phyloP scores from a whole-genome alignment of 2,888 invertebrate species.

The Agriotes lineatus region DNA sequence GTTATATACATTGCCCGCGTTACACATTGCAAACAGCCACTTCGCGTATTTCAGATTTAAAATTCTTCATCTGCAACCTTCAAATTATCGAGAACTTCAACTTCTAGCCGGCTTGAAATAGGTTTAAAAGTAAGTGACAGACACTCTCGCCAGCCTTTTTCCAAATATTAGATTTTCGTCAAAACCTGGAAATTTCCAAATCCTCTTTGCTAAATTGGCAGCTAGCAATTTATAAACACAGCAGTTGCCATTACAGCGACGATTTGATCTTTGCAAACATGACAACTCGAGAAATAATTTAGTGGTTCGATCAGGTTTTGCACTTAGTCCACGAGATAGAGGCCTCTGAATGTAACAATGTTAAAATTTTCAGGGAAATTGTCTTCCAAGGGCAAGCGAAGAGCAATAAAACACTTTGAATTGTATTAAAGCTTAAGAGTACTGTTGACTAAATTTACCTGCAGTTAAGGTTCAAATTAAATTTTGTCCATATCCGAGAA shows the following conservation, averaged over 20 bases:
- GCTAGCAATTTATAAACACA: slow-evolving; percentile 30
- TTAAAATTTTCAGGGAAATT: background rate
- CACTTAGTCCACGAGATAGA: slow-evolving; percentile 25
- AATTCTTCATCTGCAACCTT: too few relatives aligned
- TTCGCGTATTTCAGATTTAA: too few relatives aligned
- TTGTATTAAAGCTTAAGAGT: too few relatives aligned
- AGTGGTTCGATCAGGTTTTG: slow-evolving; percentile 34
- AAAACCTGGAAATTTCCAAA: background rate
- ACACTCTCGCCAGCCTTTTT: too few relatives aligned
- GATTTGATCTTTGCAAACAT: slow-evolving; percentile 33
- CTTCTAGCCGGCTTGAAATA: too few relatives aligned
- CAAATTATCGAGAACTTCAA: too few relatives aligned
- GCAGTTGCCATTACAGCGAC: slow-evolving; percentile 30
- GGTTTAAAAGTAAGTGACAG: too few relatives aligned
- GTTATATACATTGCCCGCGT: too few relatives aligned
- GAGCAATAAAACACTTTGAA: too few relatives aligned
- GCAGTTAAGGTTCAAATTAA: background rate
- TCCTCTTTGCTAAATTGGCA: slow-evolving; percentile 9
- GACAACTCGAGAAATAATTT: slow-evolving; percentile 34
- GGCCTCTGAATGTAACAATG: background rate
- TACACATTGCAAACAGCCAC: too few relatives aligned
- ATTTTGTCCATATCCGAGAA: background rate
- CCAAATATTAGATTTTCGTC: slow-evolving; percentile 7
- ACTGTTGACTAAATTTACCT: too few relatives aligned
- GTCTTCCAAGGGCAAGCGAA: background rate